Conservation (phyloP, 2,113 vertebrate species). For the Progne subis region DNA sequence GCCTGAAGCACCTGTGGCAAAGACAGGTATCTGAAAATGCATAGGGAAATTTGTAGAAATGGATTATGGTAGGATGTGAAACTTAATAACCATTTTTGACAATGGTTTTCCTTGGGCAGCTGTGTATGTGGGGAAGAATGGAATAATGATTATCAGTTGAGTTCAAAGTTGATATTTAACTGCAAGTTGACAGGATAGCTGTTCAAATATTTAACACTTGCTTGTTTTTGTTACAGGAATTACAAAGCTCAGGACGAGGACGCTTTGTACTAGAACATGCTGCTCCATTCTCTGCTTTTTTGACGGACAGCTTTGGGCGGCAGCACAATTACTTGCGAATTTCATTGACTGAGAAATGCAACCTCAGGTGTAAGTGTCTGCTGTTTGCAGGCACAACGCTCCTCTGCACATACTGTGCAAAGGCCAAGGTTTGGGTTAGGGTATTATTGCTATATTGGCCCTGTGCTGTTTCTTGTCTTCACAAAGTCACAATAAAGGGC, state of each 20-base stretch:
- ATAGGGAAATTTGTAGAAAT: neutral
- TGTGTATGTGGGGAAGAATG: neutral
- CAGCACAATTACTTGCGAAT: slow-evolving; percentile 94
- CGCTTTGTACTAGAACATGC: slow-evolving; percentile 61
- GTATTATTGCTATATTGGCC: neutral
- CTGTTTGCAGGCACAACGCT: neutral
- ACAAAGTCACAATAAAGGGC: neutral
- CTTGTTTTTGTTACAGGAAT: slow-evolving; percentile 61
- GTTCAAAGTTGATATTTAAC: neutral
- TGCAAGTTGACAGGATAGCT: neutral
- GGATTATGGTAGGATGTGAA: neutral
- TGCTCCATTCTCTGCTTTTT: slow-evolving; percentile 87
- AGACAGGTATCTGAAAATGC: neutral
- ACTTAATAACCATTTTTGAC: neutral
- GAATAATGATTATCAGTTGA: neutral
- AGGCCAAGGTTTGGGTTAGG: neutral
- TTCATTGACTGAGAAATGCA: slow-evolving; percentile 96
- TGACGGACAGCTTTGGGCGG: slow-evolving; percentile 89
- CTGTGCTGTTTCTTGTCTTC: neutral
- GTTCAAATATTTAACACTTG: neutral
- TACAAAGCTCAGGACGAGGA: slow-evolving; percentile 46
- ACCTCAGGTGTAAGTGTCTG: slow-evolving; percentile 89
- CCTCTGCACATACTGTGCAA: neutral
- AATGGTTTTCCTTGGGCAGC: neutral
- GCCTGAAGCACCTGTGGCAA: neutral